Evolutionary conservation across 2,113 vertebrate genomes (phyloP), one percentile per base, ranked within the genome.

Genomic region (Procavia capensis): DNA sequence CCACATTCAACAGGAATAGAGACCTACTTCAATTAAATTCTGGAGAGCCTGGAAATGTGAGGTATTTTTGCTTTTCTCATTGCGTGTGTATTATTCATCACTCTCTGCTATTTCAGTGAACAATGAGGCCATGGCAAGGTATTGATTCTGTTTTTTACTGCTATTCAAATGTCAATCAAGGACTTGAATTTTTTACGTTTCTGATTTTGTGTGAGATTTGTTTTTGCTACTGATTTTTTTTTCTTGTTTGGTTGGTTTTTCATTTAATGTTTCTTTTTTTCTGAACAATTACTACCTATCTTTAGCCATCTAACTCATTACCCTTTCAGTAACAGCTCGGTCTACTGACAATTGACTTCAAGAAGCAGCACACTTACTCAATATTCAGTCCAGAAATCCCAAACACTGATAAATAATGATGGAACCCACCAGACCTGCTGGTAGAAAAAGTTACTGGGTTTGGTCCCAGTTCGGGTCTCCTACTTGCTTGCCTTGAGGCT

Each of bases 1-100:
- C 79, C 90, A 96, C 82, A 97, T 95, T 95, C 81, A 95, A 94
- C 54, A 95, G 81, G 88, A 97, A 93, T 24, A 70, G 70, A 68
- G 80, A 90, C 68, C 92, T 85, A 85, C 74, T 98, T 96, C 95
- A 85, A 95, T 92, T 94, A 92, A 91, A 96, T 81, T 96, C 93
- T 96, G 63, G 64, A 95, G 63, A 93, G 54, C 61, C 75, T 2
- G 17, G 59, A 90, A 95, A 97, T 94, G 90, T 78, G 85, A 70
- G 90, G 81, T 47, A 57, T 5, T 78, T 94, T 85, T 78, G 57
- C 95, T 94, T 92, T 96, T 39, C 88, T 47, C 95, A 72, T 93
- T 97, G 83, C 10, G 2, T 59, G 70, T 78, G 3, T 83, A 22
- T 92, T 94, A 76, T 97, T 96, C 96, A 95, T 97, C 96, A 95